phyloP scores from a whole-genome alignment of 2,113 vertebrate genomes.

The Poeciliopsis prolifica region DNA sequence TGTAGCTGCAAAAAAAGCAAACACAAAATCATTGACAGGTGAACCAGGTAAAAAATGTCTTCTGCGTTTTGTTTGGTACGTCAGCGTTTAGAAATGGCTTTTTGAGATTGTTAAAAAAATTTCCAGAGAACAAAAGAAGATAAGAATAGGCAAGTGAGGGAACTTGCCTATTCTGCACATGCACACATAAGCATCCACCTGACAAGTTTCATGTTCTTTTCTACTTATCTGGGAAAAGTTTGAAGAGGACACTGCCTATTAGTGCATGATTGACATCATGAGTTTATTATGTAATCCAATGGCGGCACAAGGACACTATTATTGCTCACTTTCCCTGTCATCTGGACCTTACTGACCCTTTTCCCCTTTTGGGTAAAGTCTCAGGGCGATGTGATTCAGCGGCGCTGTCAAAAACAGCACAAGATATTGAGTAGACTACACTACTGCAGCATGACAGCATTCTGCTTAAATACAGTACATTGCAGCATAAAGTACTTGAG shows the following conservation, averaged over 20 bases:
- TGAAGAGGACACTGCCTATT: conserved; percentile 55
- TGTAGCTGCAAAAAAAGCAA: conserved; percentile 18
- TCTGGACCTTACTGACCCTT: conserved; percentile 62
- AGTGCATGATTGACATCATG: conserved; percentile 62
- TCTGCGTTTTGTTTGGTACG: conserved; percentile 12
- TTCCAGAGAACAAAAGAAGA: conserved; percentile 8
- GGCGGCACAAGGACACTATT: conserved; percentile 64
- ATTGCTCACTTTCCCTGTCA: conserved; percentile 58
- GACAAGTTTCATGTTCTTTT: conserved; percentile 8
- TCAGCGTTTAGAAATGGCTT: conserved; percentile 18
- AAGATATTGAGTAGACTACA: conserved; percentile 65
- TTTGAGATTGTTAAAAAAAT: conserved; percentile 11
- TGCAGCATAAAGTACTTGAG: conserved; percentile 56
- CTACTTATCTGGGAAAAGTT: conserved; percentile 19
- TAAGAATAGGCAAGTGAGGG: conserved; percentile 24
- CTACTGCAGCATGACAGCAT: conserved; percentile 63
- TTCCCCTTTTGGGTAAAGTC: conserved; percentile 53
- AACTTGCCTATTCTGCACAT: neutral
- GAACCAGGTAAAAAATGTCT: conserved; percentile 18
- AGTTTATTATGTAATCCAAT: conserved; percentile 67
- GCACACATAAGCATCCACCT: conserved; percentile 10
- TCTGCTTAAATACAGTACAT: conserved; percentile 55
- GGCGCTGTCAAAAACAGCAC: conserved; percentile 69
- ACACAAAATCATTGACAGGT: conserved; percentile 9
- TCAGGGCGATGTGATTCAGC: conserved; percentile 74